Percentiles rank a stretch among this genome's conserved stretches.
These are phyloP conservation scores for Parambassis ranga DNA, from an alignment of 2,797 vertebrate species.

Conservation along the genomic window DNA sequence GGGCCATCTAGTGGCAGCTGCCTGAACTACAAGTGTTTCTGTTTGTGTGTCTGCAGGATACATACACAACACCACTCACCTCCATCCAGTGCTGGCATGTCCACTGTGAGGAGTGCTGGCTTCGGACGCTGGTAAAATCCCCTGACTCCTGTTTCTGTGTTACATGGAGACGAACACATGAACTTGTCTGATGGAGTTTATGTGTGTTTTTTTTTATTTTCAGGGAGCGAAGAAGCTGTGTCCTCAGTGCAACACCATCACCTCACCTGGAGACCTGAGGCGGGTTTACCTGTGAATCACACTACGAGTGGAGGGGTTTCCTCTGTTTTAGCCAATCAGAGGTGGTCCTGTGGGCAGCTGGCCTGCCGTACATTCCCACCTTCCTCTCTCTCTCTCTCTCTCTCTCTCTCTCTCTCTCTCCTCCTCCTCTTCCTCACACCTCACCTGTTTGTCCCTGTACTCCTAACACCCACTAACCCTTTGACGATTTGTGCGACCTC, in stretches of 20 bases:
- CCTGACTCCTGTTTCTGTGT: not conserved
- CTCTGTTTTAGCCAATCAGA: slow-evolving; percentile 49
- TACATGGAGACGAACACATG: too few relatives aligned
- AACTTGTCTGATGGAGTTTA: not conserved
- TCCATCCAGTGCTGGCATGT: slow-evolving; percentile 90
- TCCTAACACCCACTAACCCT: slow-evolving; percentile 21
- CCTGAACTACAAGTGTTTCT: slow-evolving; percentile 13
- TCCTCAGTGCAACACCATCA: slow-evolving; percentile 88
- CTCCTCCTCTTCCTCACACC: not conserved
- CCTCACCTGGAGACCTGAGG: slow-evolving; percentile 85
- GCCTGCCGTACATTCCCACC: slow-evolving; percentile 63
- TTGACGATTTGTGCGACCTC: slow-evolving; percentile 26
- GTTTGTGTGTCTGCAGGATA: slow-evolving; percentile 72
- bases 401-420: too few relatives aligned
- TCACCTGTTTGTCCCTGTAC: slow-evolving; percentile 8
- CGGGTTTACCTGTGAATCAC: slow-evolving; percentile 81
- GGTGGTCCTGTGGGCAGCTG: slow-evolving; percentile 70
- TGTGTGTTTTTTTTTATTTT: not conserved
- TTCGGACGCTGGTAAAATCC: slow-evolving; percentile 81
- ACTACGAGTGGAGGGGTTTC: not conserved
- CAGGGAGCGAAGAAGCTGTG: slow-evolving; percentile 88
- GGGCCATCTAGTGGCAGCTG: slow-evolving; percentile 70
- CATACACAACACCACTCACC: slow-evolving; percentile 82
- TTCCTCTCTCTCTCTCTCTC: slow-evolving; percentile 3
- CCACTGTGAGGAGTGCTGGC: slow-evolving; percentile 88